Conservation (phyloP, 2,113 vertebrate species). For the Brevimyrus niger region DNA sequence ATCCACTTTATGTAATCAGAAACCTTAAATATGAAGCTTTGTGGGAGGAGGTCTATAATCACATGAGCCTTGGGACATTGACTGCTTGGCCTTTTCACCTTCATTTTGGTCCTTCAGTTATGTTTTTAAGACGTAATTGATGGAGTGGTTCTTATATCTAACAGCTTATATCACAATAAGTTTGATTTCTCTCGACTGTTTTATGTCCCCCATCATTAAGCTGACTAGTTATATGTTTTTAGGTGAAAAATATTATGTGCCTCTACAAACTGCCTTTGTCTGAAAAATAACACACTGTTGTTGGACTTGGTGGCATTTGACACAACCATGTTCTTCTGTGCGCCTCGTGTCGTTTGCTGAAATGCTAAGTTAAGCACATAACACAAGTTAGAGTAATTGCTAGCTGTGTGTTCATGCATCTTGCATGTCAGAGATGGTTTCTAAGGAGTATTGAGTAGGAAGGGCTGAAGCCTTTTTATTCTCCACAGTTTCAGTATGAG, state of each 20-base stretch:
- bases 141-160: background rate
- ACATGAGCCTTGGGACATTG: background rate
- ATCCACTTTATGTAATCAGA: slow-evolving; percentile 58
- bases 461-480: background rate
- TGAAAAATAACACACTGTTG: background rate
- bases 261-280: background rate
- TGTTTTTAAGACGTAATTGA: background rate
- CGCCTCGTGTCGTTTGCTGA: background rate
- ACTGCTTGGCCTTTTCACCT: background rate
- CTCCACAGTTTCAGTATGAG: background rate
- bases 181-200: background rate
- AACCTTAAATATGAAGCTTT: slow-evolving; percentile 32
- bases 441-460: background rate
- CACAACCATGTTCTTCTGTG: background rate
- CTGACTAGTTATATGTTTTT: background rate
- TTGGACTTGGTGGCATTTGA: background rate
- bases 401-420: background rate
- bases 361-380: background rate
- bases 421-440: background rate
- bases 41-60: background rate
- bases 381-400: background rate
- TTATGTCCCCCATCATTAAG: background rate
- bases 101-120: background rate
- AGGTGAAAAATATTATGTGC: background rate
- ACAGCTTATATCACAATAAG: background rate